A percentile compares a stretch with the other conserved stretches of the same genome.
Evolutionary conservation across 2,888 invertebrate genomes (phyloP).

Genomic region (Hymenopus coronatus): DNA sequence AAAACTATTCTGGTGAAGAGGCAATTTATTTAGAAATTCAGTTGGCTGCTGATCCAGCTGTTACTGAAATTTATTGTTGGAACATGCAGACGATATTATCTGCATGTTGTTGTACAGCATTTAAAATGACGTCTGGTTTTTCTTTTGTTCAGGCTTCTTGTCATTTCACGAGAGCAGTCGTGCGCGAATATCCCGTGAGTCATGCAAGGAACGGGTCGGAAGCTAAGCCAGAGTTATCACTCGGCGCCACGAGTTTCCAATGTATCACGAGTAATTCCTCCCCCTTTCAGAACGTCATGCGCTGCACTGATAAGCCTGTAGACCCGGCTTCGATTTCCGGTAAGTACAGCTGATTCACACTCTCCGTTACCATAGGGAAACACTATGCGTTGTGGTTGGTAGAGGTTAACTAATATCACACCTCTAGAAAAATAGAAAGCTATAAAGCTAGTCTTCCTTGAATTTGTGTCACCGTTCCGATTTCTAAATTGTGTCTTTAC

Average conservation of each 20-base stretch:
- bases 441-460: no score
- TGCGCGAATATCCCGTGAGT: not conserved
- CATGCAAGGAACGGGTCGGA: not conserved
- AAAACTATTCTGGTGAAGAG: no score
- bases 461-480: no score
- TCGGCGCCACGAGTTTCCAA: not conserved
- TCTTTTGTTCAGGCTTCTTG: no score
- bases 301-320: not conserved
- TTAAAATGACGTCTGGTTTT: no score
- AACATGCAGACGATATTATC: no score
- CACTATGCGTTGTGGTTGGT: not conserved
- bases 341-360: not conserved
- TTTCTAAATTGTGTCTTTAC: no score
- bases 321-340: not conserved
- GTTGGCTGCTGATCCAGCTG: no score
- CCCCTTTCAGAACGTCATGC: not conserved
- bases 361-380: not conserved
- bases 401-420: not conserved
- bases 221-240: not conserved
- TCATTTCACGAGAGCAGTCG: not conserved
- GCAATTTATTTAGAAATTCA: no score
- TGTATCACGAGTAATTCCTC: not conserved
- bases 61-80: no score
- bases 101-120: no score
- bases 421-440: no score